Evolutionary conservation across 2,888 invertebrate genomes (phyloP).

Genomic region (Pseudococcus longispinus): DNA sequence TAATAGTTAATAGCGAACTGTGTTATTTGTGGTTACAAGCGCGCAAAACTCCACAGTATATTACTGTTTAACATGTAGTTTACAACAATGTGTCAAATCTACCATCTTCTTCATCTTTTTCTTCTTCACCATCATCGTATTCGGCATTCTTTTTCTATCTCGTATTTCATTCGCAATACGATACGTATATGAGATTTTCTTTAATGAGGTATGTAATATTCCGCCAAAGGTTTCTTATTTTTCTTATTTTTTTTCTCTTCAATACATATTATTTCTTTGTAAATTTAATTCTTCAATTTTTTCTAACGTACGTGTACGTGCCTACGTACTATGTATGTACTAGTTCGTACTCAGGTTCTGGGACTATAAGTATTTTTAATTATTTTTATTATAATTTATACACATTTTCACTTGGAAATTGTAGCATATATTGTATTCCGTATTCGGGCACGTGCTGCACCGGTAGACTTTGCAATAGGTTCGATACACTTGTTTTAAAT

Average conservation of each 20-base stretch:
- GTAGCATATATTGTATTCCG: no score
- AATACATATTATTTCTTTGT: neutral
- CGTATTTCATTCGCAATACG: slow-evolving; percentile 10
- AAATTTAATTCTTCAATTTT: neutral
- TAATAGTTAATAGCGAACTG: slow-evolving; percentile 45
- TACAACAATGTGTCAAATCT: slow-evolving; percentile 47
- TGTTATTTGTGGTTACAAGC: slow-evolving; percentile 43
- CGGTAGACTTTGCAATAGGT: no score
- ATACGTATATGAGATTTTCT: neutral
- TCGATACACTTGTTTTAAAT: no score
- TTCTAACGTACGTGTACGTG: no score
- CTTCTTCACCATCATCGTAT: neutral
- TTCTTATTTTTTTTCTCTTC: neutral
- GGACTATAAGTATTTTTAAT: no score
- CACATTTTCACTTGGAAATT: no score
- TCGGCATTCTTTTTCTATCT: slow-evolving; percentile 20
- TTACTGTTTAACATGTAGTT: slow-evolving; percentile 43
- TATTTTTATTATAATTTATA: no score
- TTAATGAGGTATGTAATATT: slow-evolving; percentile 25
- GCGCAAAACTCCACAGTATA: slow-evolving; percentile 45
- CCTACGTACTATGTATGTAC: no score
- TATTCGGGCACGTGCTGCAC: no score
- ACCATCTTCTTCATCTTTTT: slow-evolving; percentile 28
- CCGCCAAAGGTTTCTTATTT: slow-evolving; percentile 8
- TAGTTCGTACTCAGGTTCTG: no score